Conservation (phyloP, 2,113 vertebrate genomes). For the Chaenogobius annularis region DNA sequence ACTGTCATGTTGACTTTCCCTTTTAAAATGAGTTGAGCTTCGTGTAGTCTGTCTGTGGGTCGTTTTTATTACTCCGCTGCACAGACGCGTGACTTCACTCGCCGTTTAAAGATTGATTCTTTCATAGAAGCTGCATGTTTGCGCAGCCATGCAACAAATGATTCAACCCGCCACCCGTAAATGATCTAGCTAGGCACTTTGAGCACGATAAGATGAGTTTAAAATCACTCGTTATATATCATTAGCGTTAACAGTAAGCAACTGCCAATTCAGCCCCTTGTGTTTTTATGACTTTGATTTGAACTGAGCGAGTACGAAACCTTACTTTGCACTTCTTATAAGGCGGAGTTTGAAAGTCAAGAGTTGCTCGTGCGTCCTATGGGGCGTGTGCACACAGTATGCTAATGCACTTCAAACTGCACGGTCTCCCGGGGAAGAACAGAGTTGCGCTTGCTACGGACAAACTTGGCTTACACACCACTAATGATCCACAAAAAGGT, state of each 20-base stretch:
- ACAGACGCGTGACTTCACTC: too few species aligned
- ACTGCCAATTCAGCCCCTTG: not conserved
- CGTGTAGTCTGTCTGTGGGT: too few species aligned
- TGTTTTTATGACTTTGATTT: conserved; percentile 1
- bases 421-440: not conserved
- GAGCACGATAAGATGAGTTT: not conserved
- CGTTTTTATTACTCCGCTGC: too few species aligned
- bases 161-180: too few species aligned
- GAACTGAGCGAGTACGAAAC: not conserved
- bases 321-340: not conserved
- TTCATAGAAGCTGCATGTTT: too few species aligned
- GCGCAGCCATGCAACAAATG: too few species aligned
- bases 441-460: conserved; percentile 6
- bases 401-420: not conserved
- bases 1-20: too few species aligned
- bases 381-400: not conserved
- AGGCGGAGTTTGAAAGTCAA: conserved; percentile 22
- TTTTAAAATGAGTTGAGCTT: too few species aligned
- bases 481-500: conserved; percentile 27
- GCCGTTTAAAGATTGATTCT: too few species aligned
- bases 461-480: conserved; percentile 1
- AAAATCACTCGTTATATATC: too few species aligned
- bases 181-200: not conserved
- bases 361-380: not conserved
- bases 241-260: too few species aligned